Evolutionary conservation across 2,888 invertebrate species (phyloP).

Genomic region (Microctonus hyperodae): DNA sequence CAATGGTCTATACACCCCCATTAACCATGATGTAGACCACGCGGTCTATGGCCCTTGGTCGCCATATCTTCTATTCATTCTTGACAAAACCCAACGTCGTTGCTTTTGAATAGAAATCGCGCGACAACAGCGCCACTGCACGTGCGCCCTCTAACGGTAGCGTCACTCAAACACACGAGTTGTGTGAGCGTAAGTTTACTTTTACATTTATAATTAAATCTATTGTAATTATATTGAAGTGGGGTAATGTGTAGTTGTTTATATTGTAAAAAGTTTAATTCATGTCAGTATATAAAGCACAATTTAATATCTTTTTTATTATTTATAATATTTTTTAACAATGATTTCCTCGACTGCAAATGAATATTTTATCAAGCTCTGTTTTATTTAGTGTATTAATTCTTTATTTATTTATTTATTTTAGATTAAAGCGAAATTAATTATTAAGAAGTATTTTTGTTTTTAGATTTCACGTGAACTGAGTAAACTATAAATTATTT

Average conservation of each 20-base stretch:
- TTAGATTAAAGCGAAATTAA: too few species aligned
- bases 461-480: too few species aligned
- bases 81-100: not conserved
- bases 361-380: too few species aligned
- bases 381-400: too few species aligned
- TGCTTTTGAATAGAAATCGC: not conserved
- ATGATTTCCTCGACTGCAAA: too few species aligned
- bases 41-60: slow-evolving; percentile 35
- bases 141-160: slow-evolving; percentile 27
- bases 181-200: not conserved
- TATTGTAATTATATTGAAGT: not conserved
- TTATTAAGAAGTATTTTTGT: too few species aligned
- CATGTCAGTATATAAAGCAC: too few species aligned
- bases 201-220: not conserved
- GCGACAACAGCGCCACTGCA: slow-evolving; percentile 2
- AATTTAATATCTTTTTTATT: too few species aligned
- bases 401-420: too few species aligned
- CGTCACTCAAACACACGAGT: slow-evolving; percentile 16
- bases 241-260: not conserved
- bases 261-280: too few species aligned
- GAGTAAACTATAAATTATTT: too few species aligned
- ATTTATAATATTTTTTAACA: too few species aligned
- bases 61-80: not conserved
- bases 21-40: slow-evolving; percentile 60
- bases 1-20: slow-evolving; percentile 61